Percentiles rank a stretch among this genome's conserved stretches.
Conservation (phyloP, 1,140 invertebrate genomes). For the Caenorhabditis inopinata region DNA sequence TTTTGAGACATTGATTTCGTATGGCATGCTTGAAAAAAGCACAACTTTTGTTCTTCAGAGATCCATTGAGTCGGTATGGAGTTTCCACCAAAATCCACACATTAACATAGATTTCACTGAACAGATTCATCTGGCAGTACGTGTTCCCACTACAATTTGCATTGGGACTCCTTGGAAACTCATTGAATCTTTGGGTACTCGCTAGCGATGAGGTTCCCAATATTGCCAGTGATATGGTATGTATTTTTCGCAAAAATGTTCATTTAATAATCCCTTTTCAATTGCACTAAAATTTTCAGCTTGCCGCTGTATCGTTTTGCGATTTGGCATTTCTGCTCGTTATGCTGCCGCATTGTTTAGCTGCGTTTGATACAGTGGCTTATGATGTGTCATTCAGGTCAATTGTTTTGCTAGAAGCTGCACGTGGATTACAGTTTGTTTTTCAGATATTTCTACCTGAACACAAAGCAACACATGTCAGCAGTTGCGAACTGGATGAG, state of each 20-base stretch:
- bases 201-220: conserved; percentile 59
- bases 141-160: conserved; percentile 62
- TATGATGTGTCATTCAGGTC: conserved; percentile 53
- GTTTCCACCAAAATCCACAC: background rate
- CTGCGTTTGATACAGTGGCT: conserved; percentile 54
- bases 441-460: conserved; percentile 52
- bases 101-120: background rate
- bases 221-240: conserved; percentile 64
- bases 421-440: no score
- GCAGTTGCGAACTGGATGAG: conserved; percentile 64
- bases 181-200: conserved; percentile 61
- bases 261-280: background rate
- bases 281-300: conserved; percentile 51
- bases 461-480: conserved; percentile 54
- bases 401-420: no score
- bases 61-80: conserved; percentile 14
- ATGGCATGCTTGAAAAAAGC: conserved; percentile 34
- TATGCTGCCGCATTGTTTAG: conserved; percentile 62
- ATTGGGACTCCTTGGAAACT: conserved; percentile 62
- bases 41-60: conserved; percentile 34
- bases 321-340: conserved; percentile 59
- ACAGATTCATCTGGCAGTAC: conserved; percentile 50
- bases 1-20: background rate
- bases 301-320: conserved; percentile 63
- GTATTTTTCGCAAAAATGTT: conserved; percentile 3